Conservation (phyloP, 2,797 vertebrate species). For the Xenops minutus region DNA sequence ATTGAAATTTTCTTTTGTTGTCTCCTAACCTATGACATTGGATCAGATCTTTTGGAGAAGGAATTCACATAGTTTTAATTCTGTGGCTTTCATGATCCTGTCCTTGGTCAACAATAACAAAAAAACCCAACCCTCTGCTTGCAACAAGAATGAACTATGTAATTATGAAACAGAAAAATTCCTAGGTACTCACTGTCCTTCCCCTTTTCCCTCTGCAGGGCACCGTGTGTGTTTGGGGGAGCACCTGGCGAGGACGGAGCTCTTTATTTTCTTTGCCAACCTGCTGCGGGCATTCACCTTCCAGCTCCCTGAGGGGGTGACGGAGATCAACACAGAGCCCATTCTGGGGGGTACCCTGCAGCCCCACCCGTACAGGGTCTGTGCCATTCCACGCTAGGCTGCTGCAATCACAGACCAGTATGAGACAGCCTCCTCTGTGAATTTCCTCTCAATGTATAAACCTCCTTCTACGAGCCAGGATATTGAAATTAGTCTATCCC, state of each 20-base stretch:
- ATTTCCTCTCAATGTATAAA: not conserved
- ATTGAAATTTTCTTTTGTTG: not conserved
- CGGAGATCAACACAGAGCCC: not conserved
- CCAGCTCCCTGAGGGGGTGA: not conserved
- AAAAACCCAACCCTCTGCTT: not conserved
- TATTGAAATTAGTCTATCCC: not conserved
- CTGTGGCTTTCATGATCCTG: not conserved
- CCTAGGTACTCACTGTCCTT: not conserved
- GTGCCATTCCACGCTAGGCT: slow-evolving; percentile 42
- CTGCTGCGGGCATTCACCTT: slow-evolving; percentile 59
- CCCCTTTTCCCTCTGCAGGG: slow-evolving; percentile 21
- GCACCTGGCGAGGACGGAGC: slow-evolving; percentile 23
- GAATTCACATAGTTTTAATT: not conserved
- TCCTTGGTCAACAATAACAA: not conserved
- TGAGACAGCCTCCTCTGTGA: not conserved
- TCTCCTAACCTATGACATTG: not conserved
- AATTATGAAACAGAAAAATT: not conserved
- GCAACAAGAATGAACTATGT: not conserved
- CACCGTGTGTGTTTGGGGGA: slow-evolving; percentile 65
- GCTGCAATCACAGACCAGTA: not conserved
- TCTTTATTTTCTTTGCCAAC: slow-evolving; percentile 68
- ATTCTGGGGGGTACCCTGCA: not conserved
- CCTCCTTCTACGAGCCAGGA: not conserved
- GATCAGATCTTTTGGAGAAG: not conserved
- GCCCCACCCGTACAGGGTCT: slow-evolving; percentile 30